These are phyloP conservation scores for Brachionus sp. DNA, from an alignment of 1,140 invertebrate genomes.

Conservation along the genomic window DNA sequence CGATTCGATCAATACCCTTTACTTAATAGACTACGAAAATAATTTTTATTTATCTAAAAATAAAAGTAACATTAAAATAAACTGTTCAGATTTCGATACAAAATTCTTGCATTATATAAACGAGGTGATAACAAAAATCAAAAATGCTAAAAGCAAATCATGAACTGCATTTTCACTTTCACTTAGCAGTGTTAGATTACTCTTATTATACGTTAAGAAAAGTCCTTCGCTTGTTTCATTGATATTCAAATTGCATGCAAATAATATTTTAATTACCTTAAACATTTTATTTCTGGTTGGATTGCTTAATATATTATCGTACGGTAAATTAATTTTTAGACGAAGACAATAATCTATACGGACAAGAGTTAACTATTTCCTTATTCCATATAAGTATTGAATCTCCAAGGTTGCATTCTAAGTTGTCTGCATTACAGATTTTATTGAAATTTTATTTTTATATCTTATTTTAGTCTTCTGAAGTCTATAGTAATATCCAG, in stretches of 20 bases:
- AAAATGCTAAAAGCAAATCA: no score
- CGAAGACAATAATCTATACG: neutral
- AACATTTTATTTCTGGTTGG: neutral
- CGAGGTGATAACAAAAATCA: no score
- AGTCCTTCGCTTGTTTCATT: neutral
- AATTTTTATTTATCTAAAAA: no score
- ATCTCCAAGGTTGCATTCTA: neutral
- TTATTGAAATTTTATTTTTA: neutral
- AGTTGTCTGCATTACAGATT: neutral
- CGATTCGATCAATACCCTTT: no score
- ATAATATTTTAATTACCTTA: neutral
- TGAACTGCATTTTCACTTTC: no score
- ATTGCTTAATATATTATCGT: neutral
- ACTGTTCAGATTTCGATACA: no score
- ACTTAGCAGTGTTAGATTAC: no score
- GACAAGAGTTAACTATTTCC: neutral
- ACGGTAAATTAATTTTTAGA: neutral
- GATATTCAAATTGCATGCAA: neutral
- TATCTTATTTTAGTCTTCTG: neutral
- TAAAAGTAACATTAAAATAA: no score
- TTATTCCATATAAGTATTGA: neutral
- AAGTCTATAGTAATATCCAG: neutral
- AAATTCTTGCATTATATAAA: no score
- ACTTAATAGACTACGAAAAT: no score
- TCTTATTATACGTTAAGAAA: neutral